phyloP scores from a whole-genome alignment of 2,113 vertebrate species.

The Eulemur rufifrons region DNA sequence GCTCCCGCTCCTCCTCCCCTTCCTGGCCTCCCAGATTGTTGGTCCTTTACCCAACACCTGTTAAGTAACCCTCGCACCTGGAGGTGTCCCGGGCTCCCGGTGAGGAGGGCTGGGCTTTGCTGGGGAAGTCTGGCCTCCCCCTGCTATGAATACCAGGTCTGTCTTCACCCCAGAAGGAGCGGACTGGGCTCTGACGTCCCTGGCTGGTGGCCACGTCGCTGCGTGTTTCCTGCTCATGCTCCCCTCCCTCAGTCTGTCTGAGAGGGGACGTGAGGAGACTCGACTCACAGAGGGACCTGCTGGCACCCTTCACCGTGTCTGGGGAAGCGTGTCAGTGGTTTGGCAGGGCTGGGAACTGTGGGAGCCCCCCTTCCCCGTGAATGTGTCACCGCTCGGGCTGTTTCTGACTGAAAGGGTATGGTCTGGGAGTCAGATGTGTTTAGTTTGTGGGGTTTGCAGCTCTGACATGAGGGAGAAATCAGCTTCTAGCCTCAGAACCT shows the following conservation, averaged over 20 bases:
- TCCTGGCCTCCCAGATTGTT: background rate
- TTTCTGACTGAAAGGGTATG: background rate
- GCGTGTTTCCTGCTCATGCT: background rate
- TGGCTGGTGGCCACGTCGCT: background rate
- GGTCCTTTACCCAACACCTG: background rate
- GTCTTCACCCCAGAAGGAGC: background rate
- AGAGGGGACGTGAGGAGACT: background rate
- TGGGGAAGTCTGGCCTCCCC: background rate
- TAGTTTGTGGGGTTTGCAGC: background rate
- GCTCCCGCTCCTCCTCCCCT: background rate
- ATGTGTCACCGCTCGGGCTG: background rate
- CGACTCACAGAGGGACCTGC: rapidly evolving
- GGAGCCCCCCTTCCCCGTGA: rapidly evolving
- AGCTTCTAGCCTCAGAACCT: background rate
- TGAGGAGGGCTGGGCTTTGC: background rate
- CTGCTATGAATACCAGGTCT: background rate
- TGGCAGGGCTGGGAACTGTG: background rate
- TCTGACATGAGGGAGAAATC: background rate
- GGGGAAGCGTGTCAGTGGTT: background rate
- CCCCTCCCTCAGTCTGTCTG: background rate
- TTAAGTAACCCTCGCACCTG: background rate
- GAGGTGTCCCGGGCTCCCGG: background rate
- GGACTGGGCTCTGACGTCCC: background rate
- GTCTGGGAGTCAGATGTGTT: background rate
- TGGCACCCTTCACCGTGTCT: background rate